These are phyloP conservation scores for Ceramica pisi DNA, from an alignment of 2,888 invertebrate genomes.

Conservation along the genomic window DNA sequence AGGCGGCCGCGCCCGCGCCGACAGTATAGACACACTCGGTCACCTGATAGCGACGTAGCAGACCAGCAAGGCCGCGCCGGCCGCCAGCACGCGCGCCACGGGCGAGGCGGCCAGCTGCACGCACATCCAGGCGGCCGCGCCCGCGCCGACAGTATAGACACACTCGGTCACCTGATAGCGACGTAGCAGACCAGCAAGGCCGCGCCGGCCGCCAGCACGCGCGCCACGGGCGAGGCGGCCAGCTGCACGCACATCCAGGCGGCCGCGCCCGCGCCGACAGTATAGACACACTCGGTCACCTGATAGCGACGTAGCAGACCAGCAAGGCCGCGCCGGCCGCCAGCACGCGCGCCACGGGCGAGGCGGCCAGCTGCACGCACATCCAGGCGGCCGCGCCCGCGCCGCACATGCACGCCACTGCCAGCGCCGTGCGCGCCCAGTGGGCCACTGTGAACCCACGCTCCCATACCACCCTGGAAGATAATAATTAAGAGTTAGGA, in stretches of 20 bases:
- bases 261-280: conserved; percentile 91
- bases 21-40: too few species aligned
- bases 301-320: conserved; percentile 95
- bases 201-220: conserved; percentile 95
- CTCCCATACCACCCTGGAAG: conserved; percentile 94
- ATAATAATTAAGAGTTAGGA: neutral
- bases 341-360: conserved; percentile 94
- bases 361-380: conserved; percentile 94
- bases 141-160: too few species aligned
- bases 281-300: neutral
- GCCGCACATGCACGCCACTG: conserved; percentile 95
- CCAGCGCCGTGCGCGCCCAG: conserved; percentile 95
- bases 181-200: too few species aligned
- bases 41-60: too few species aligned
- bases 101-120: too few species aligned
- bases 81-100: too few species aligned
- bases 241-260: conserved; percentile 96
- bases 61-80: too few species aligned
- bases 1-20: too few species aligned
- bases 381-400: conserved; percentile 95
- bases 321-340: conserved; percentile 95
- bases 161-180: too few species aligned
- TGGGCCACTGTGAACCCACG: conserved; percentile 95
- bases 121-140: too few species aligned
- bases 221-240: conserved; percentile 94